phyloP scores from a whole-genome alignment of 2,113 vertebrate species.

The Clinocottus analis region DNA sequence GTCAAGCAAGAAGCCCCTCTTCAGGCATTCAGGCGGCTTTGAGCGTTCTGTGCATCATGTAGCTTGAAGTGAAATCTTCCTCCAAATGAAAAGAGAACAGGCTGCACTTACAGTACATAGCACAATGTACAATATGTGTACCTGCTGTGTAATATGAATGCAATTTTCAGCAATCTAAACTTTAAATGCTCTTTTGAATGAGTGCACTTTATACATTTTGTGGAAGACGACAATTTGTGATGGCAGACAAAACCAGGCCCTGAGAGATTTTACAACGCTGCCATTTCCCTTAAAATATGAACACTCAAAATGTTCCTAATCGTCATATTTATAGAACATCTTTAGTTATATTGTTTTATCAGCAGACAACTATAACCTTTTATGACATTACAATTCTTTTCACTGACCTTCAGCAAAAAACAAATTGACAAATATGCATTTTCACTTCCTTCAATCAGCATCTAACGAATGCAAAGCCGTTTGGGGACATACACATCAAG shows the following conservation, averaged over 20 bases:
- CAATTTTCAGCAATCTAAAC: slow-evolving; percentile 62
- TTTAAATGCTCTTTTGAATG: slow-evolving; percentile 40
- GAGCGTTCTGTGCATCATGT: no score
- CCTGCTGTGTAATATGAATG: slow-evolving; percentile 75
- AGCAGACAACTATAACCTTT: slow-evolving; percentile 13
- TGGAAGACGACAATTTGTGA: slow-evolving; percentile 20
- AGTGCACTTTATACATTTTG: slow-evolving; percentile 42
- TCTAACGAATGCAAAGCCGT: slow-evolving; percentile 9
- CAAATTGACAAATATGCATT: slow-evolving; percentile 18
- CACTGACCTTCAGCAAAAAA: slow-evolving; percentile 29
- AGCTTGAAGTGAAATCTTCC: slow-evolving; percentile 24
- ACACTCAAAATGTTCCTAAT: slow-evolving; percentile 13
- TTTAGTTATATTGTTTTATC: slow-evolving; percentile 23
- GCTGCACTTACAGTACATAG: slow-evolving; percentile 37
- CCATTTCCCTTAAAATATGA: slow-evolving; percentile 12
- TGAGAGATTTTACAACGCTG: background rate
- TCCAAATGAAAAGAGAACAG: slow-evolving; percentile 46
- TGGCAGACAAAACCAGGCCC: slow-evolving; percentile 18
- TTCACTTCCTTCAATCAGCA: slow-evolving; percentile 10
- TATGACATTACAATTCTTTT: background rate
- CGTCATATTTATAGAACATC: slow-evolving; percentile 23
- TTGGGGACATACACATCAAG: slow-evolving; percentile 15
- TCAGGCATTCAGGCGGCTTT: background rate
- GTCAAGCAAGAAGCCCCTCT: background rate
- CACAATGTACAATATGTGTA: slow-evolving; percentile 56